Evolutionary conservation across 2,888 invertebrate genomes (phyloP), one percentile per base, ranked within the genome.

Genomic region (Rhamphomyia laevipes): DNA sequence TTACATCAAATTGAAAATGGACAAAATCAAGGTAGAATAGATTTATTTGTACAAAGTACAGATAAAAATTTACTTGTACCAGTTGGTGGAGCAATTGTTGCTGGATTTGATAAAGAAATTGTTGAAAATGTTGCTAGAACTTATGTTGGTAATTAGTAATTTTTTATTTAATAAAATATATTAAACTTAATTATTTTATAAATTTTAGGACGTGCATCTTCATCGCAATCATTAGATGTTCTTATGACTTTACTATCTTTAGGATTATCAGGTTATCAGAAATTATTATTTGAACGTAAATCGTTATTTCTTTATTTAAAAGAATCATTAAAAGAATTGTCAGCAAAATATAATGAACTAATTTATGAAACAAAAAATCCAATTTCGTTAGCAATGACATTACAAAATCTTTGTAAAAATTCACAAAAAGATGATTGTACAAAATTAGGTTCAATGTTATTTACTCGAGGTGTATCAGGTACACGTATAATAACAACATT

Each of bases 1-100:
- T 77, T 77, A 67, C 78, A 79, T 57, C 72, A 79, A 18, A 75
- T 87, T 55, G 79, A 84, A 65, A 77, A 78, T 63, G 82, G 81
- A 35, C 65, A 63, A 46, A 75, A 75, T 31, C 70, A 74, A 52
- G 87, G 86, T 10, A 74, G 86, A 50, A 73, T 89, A 0, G 88
- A 89, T 68, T 78, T 80, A 6, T 81, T 87, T 67, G 82, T 90
- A 30, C 88, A 89, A 65, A 87, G 86, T 61, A 82, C 85, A 11
- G 89, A 89, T 66, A 89, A 90, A 65, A 89, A 89, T 70, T 78
- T 89, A 52, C 67, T 87, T 69, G 86, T 89, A 21, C 89, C 89
- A 13, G 88, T 90, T 3, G 89, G 89, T 10, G 89, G 88, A 2
- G 80, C 86, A 13, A 74, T 86, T 43, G 78, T 89, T 49, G 84